A percentile compares a stretch with the other conserved stretches of the same genome.
phyloP scores from a whole-genome alignment of 2,113 vertebrate genomes.

The Nyctereutes procyonoides region DNA sequence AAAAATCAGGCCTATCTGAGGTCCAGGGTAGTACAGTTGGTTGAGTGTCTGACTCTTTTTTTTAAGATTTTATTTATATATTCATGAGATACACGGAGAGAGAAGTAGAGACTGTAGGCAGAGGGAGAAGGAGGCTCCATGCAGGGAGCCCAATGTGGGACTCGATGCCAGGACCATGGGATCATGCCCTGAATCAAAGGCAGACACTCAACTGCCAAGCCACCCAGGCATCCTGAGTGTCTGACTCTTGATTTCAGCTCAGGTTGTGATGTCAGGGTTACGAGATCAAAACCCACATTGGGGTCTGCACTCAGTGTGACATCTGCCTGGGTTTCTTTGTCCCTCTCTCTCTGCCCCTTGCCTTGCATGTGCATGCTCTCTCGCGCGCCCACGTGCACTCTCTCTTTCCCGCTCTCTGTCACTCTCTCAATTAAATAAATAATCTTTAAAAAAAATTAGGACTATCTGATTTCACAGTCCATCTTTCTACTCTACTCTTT shows the following conservation, averaged over 20 bases:
- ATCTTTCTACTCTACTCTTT: neutral
- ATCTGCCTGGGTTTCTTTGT: neutral
- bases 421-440: neutral
- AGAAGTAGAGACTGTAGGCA: too few relatives aligned
- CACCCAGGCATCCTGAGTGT: neutral
- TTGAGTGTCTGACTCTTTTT: neutral
- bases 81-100: too few relatives aligned
- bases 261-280: neutral
- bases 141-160: too few relatives aligned
- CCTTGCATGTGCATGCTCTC: neutral
- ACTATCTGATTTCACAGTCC: neutral
- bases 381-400: fast-evolving
- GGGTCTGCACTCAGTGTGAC: neutral
- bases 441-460: neutral
- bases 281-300: neutral
- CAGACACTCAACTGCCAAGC: too few relatives aligned
- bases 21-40: neutral
- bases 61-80: too few relatives aligned
- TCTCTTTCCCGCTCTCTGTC: neutral
- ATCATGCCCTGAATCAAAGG: too few relatives aligned
- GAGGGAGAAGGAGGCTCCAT: too few relatives aligned
- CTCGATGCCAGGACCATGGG: too few relatives aligned
- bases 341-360: neutral
- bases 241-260: neutral
- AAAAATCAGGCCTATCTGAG: neutral